These are phyloP conservation scores for Platycnemis pennipes DNA, from an alignment of 2,888 invertebrate genomes.

Conservation along the genomic window DNA sequence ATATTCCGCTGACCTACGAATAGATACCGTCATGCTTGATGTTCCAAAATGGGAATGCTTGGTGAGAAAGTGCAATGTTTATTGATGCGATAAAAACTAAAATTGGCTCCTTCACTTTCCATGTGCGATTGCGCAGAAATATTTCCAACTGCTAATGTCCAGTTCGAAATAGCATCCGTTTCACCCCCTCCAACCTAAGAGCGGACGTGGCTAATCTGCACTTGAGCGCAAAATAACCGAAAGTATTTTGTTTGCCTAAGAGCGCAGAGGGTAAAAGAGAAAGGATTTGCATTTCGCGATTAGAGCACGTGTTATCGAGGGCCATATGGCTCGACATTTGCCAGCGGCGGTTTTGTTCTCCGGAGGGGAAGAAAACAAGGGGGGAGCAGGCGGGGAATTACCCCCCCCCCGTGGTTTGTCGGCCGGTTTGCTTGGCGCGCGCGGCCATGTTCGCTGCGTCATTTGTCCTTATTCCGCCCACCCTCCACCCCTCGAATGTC, in stretches of 20 bases:
- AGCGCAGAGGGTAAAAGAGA: not conserved
- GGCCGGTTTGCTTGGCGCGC: not conserved
- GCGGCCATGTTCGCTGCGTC: conserved; percentile 6
- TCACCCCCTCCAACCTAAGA: not conserved
- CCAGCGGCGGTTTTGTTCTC: not conserved
- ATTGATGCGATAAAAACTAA: too few relatives aligned
- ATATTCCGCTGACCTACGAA: too few relatives aligned
- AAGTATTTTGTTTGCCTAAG: not conserved
- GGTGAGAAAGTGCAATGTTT: too few relatives aligned
- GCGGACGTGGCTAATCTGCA: not conserved
- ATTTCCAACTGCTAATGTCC: not conserved
- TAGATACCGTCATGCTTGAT: too few relatives aligned
- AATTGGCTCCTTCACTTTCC: too few relatives aligned
- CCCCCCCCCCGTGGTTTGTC: not conserved
- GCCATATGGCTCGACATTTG: not conserved
- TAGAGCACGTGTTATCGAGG: conserved; percentile 14
- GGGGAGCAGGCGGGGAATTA: not conserved
- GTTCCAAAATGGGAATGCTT: too few relatives aligned
- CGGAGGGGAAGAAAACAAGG: not conserved
- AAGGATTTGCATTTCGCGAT: conserved; percentile 13
- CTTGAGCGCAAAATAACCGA: not conserved
- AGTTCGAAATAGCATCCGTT: not conserved
- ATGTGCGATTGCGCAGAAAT: too few relatives aligned
- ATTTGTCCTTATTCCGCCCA: conserved; percentile 17
- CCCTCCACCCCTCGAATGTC: not conserved